A percentile compares a stretch with the other conserved stretches of the same genome.
Conservation (phyloP, 2,797 vertebrate species). For the Paramormyrops hopkinsi region DNA sequence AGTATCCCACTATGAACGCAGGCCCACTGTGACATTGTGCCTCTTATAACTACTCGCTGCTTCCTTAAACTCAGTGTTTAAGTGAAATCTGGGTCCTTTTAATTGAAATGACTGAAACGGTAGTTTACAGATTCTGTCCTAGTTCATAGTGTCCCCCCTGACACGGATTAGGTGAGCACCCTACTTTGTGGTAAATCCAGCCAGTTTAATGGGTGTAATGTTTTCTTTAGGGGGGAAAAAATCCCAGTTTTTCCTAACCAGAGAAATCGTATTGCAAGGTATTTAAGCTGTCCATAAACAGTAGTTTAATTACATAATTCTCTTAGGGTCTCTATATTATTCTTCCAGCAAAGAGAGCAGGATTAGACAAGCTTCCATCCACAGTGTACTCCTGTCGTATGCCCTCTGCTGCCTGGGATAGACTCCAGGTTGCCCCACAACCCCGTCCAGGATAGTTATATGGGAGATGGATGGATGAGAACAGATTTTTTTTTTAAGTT, state of each 20-base stretch:
- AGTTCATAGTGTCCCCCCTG: not conserved
- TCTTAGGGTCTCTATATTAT: not conserved
- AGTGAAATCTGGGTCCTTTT: not conserved
- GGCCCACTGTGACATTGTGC: no score
- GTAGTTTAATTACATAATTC: not conserved
- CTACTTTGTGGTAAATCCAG: not conserved
- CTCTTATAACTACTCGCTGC: no score
- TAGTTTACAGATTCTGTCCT: not conserved
- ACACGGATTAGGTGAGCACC: not conserved
- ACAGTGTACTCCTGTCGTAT: not conserved
- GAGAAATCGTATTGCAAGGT: not conserved
- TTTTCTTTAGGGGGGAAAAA: not conserved
- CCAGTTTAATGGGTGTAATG: not conserved
- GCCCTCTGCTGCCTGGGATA: not conserved
- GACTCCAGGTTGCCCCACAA: not conserved
- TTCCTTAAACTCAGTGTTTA: not conserved
- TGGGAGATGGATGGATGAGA: not conserved
- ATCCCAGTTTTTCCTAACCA: not conserved
- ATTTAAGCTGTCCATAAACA: not conserved
- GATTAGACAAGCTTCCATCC: not conserved
- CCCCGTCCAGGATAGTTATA: not conserved
- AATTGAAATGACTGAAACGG: not conserved
- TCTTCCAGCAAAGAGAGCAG: not conserved
- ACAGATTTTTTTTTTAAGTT: not conserved
- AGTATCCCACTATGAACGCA: no score